Percentiles rank a stretch among this genome's conserved stretches.
phyloP scores from a whole-genome alignment of 2,888 invertebrate species.

The Caenorhabditis wallacei region DNA sequence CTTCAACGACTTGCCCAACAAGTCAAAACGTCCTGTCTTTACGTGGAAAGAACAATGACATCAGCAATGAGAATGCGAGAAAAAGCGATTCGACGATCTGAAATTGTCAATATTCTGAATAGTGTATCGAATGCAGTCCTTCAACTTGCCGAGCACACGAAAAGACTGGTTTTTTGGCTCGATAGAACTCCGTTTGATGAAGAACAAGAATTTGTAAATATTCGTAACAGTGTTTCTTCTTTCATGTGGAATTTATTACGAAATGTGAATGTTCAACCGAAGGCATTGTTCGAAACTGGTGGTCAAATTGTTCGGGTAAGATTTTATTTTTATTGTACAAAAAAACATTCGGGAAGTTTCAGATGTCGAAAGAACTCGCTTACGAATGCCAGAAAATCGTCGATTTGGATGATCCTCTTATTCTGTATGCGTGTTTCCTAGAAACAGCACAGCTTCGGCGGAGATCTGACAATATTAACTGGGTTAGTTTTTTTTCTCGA shows the following conservation, averaged over 20 bases:
- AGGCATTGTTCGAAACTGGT: constrained; percentile 66
- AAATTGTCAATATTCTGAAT: constrained; percentile 72
- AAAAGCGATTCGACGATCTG: constrained; percentile 62
- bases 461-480: constrained; percentile 52
- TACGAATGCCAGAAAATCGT: constrained; percentile 90
- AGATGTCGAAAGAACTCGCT: constrained; percentile 88
- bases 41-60: constrained; percentile 58
- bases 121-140: constrained; percentile 86
- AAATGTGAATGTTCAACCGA: constrained; percentile 69
- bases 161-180: constrained; percentile 93
- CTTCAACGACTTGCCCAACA: constrained; percentile 92
- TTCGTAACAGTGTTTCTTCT: constrained; percentile 85
- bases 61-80: constrained; percentile 64
- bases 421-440: constrained; percentile 93
- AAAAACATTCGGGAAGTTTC: constrained; percentile 84
- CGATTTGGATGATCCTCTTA: constrained; percentile 92
- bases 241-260: constrained; percentile 68
- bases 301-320: constrained; percentile 60
- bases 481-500: constrained; percentile 66
- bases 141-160: constrained; percentile 90
- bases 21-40: constrained; percentile 87
- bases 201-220: constrained; percentile 87
- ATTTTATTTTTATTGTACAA: too few species aligned
- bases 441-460: constrained; percentile 90
- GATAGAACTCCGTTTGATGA: constrained; percentile 88